These are phyloP conservation scores for Alaudala cheleensis DNA, from an alignment of 2,113 vertebrate genomes.

Conservation along the genomic window DNA sequence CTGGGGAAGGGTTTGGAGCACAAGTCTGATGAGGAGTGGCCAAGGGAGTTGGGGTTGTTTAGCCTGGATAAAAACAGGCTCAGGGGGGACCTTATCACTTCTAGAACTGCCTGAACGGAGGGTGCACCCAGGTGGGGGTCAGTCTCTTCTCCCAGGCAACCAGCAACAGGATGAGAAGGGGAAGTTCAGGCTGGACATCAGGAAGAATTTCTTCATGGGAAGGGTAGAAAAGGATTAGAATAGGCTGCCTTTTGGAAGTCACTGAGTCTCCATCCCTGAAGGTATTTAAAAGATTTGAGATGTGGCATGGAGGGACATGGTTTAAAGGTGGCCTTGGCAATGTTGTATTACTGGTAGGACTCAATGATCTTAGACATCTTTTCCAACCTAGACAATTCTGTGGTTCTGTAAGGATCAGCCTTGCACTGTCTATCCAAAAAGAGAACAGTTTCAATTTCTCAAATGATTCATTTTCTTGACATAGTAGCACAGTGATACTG, in stretches of 20 bases:
- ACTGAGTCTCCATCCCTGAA: no score
- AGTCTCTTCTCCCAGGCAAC: not conserved
- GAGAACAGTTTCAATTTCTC: not conserved
- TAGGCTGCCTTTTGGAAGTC: not conserved
- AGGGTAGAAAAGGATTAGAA: not conserved
- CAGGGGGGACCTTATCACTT: rapidly evolving
- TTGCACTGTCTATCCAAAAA: not conserved
- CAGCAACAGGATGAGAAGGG: not conserved
- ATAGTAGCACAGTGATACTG: not conserved
- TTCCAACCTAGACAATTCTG: not conserved
- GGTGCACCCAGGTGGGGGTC: rapidly evolving
- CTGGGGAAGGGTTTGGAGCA: not conserved
- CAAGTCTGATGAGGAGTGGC: rapidly evolving
- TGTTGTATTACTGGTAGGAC: not conserved
- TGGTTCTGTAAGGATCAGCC: not conserved
- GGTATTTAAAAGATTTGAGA: not conserved
- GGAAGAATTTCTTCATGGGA: not conserved
- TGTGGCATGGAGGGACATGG: no score
- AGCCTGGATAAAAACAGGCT: not conserved
- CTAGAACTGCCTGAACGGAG: no score
- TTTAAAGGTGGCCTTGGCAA: not conserved
- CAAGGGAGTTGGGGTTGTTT: not conserved
- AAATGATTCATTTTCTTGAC: not conserved
- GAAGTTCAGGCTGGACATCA: not conserved
- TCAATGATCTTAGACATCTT: not conserved